A percentile compares a stretch with the other conserved stretches of the same genome.
Evolutionary conservation across 1,140 invertebrate genomes (phyloP).

Genomic region (Oryzaephilus surinamensis): DNA sequence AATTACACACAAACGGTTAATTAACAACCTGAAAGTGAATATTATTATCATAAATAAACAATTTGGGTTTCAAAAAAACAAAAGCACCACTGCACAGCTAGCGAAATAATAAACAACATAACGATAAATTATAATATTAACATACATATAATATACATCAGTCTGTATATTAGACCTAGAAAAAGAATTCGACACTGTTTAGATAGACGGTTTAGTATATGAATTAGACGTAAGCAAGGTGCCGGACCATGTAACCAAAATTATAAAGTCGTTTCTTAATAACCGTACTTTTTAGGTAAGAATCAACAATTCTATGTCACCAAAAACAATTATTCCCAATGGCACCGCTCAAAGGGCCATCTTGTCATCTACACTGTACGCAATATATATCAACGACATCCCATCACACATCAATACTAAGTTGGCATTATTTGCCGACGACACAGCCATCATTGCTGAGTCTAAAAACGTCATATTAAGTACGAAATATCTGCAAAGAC

Average conservation of each 20-base stretch:
- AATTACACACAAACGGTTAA: conserved; percentile 22
- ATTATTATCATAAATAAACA: too few relatives aligned
- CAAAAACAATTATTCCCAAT: conserved; percentile 1
- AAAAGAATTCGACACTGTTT: conserved; percentile 22
- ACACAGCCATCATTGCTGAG: conserved; percentile 16
- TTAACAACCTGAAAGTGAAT: too few relatives aligned
- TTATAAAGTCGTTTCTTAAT: conserved; percentile 10
- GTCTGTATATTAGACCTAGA: background rate
- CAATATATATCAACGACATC: conserved; percentile 13
- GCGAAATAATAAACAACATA: background rate
- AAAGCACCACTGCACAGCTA: background rate
- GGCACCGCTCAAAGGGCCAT: conserved; percentile 12
- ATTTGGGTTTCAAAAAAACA: background rate
- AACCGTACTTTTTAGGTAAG: conserved; percentile 12
- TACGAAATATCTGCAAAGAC: conserved; percentile 26
- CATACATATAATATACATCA: background rate
- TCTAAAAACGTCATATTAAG: conserved; percentile 22
- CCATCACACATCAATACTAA: conserved; percentile 1
- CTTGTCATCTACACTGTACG: conserved; percentile 7
- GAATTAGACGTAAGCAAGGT: background rate
- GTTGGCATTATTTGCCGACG: conserved; percentile 13
- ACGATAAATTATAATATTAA: background rate
- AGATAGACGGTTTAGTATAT: conserved; percentile 10
- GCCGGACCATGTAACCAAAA: background rate
- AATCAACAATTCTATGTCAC: conserved; percentile 8